Conservation (phyloP, 2,888 invertebrate genomes). For the Tromatobia lineatoria region DNA sequence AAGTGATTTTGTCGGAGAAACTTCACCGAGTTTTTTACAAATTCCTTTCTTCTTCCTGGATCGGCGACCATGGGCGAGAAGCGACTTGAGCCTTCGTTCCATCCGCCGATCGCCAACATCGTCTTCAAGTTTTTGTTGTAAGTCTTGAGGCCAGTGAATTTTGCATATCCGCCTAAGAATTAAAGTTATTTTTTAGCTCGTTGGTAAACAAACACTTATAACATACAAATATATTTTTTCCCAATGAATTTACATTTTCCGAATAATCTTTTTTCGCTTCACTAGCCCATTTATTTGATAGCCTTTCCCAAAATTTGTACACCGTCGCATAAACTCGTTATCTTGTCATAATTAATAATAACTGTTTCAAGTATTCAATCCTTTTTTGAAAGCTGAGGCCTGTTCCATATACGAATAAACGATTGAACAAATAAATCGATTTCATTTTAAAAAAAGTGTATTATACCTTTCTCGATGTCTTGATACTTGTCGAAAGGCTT, state of each 20-base stretch:
- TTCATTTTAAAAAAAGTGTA: too few relatives aligned
- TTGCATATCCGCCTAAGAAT: slow-evolving; percentile 94
- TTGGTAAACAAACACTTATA: background rate
- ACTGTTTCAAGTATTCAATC: too few relatives aligned
- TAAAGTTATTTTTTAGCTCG: slow-evolving; percentile 1
- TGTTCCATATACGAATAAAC: too few relatives aligned
- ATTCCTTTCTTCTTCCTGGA: slow-evolving; percentile 91
- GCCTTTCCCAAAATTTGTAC: too few relatives aligned
- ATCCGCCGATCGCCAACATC: slow-evolving; percentile 95
- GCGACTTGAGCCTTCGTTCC: slow-evolving; percentile 96
- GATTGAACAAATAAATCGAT: too few relatives aligned
- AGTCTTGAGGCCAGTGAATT: slow-evolving; percentile 96
- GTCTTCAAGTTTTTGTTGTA: slow-evolving; percentile 97
- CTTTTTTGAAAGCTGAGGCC: too few relatives aligned
- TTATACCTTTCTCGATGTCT: slow-evolving; percentile 96
- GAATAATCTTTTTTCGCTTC: too few relatives aligned
- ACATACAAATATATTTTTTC: too few relatives aligned
- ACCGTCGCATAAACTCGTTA: too few relatives aligned
- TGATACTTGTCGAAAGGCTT: slow-evolving; percentile 98
- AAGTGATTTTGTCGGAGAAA: slow-evolving; percentile 97
- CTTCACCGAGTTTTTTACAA: slow-evolving; percentile 93
- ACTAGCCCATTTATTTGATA: too few relatives aligned
- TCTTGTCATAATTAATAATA: too few relatives aligned
- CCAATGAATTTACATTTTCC: too few relatives aligned
- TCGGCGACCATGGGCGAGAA: slow-evolving; percentile 96